Conservation (phyloP, 1,140 invertebrate species). For the Halesus radiatus region DNA sequence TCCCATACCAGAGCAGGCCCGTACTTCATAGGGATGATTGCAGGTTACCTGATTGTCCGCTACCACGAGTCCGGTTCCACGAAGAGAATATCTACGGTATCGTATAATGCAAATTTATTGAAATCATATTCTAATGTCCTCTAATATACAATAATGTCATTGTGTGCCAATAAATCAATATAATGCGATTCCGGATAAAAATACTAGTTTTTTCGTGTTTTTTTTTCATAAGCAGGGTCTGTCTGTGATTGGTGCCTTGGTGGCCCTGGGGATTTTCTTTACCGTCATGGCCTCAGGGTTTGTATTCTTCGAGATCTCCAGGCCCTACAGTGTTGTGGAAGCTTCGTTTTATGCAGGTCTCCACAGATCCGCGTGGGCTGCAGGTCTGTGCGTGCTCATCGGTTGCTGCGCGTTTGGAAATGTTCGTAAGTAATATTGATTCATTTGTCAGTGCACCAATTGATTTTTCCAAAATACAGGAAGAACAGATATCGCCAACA, state of each 20-base stretch:
- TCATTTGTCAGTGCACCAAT: neutral
- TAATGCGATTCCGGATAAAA: neutral
- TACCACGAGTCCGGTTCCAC: conserved; percentile 55
- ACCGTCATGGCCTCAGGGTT: conserved; percentile 35
- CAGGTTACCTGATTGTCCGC: conserved; percentile 66
- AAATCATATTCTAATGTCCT: too few relatives aligned
- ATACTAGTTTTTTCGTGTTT: neutral
- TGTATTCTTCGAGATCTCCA: conserved; percentile 60
- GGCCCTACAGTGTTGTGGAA: conserved; percentile 64
- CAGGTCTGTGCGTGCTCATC: conserved; percentile 69
- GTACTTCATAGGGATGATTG: conserved; percentile 71
- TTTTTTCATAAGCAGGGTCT: conserved; percentile 54
- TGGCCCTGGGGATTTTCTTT: conserved; percentile 47
- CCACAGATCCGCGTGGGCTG: conserved; percentile 72
- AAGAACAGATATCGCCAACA: too few relatives aligned
- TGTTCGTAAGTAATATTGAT: conserved; percentile 63
- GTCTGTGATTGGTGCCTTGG: conserved; percentile 63
- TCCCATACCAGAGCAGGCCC: conserved; percentile 70
- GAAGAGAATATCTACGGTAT: conserved; percentile 62
- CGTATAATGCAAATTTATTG: neutral
- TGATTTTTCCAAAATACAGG: neutral
- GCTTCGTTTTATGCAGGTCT: conserved; percentile 73
- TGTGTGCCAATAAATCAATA: too few relatives aligned
- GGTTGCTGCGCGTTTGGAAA: conserved; percentile 70
- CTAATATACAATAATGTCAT: too few relatives aligned